Evolutionary conservation across 2,888 invertebrate genomes (phyloP), one percentile per base, ranked within the genome.

Genomic region (Eilema griseolum): DNA sequence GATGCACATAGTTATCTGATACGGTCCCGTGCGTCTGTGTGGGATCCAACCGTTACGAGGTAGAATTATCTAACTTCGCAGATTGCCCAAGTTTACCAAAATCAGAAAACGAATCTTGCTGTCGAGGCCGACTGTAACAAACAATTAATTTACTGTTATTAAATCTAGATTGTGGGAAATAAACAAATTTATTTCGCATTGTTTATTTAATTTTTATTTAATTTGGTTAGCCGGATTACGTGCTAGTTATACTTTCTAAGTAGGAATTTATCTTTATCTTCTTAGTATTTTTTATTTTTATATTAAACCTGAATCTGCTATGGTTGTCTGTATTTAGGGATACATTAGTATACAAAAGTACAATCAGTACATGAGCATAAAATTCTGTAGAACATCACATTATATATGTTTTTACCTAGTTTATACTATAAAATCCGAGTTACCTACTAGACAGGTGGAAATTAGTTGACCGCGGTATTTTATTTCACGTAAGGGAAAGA

Each of bases 1-100:
- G 52, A 52, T n/a, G 52, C 52, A 52, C 20, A 46, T 59, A 59
- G 59, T 26, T 52, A 23, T 14, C 64, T 7, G 46, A 52, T 65
- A 52, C 52, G 64, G 52, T n/a, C 52, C 52, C 31, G 56, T 66
- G 66, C 57, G 66, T 37, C 33, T 66, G 23, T 57, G 33, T 89
- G 81, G 81, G 77, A 61, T 14, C 24, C 70, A 28, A 60, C 57
- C 60, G 57, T 61, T 57, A 62, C 41, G 24, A 28, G 56, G 61
- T 20, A 56, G 33, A 33, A 23, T 46, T 64, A 57, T 59, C n/a
- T 31, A n/a, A 20, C 24, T 62, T 63, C 63, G 46, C 61, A 61
- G 61, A 56, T 52, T 1, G 1, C 46, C 7, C 46, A 46, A 20
- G 20, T 5, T 4, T 46, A 33, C 12, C 23, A 46, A 61, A 24